These are phyloP conservation scores for Lithophane semibrunnea DNA, from an alignment of 2,888 invertebrate genomes.

Conservation along the genomic window DNA sequence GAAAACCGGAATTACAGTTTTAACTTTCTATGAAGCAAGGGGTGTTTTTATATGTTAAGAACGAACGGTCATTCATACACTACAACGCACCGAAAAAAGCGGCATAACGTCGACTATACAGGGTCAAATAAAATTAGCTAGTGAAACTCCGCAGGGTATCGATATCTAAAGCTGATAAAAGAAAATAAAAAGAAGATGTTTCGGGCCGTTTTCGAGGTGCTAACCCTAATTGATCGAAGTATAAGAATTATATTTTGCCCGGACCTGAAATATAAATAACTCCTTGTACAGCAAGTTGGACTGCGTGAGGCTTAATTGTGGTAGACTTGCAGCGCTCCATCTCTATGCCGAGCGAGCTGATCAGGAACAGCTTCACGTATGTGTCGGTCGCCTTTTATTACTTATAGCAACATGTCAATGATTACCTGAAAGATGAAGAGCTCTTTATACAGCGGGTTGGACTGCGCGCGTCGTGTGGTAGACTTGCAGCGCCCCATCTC, in stretches of 20 bases:
- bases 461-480: conserved; percentile 97
- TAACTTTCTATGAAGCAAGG: neutral
- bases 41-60: neutral
- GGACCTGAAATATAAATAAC: conserved; percentile 93
- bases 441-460: conserved; percentile 98
- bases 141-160: too few species aligned
- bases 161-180: too few species aligned
- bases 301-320: conserved; percentile 96
- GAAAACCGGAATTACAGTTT: conserved; percentile 5
- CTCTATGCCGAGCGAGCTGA: conserved; percentile 98
- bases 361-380: conserved; percentile 97
- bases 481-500: conserved; percentile 98
- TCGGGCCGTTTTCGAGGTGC: neutral
- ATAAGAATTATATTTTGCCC: neutral
- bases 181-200: neutral
- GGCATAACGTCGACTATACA: neutral
- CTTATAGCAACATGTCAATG: neutral
- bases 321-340: conserved; percentile 98
- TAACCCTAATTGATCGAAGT: neutral
- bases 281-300: conserved; percentile 99
- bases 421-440: conserved; percentile 92
- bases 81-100: neutral
- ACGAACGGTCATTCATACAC: neutral
- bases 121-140: too few species aligned
- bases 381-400: conserved; percentile 91